Evolutionary conservation across 2,888 invertebrate species (phyloP).

Genomic region (Rhagonycha fulva): DNA sequence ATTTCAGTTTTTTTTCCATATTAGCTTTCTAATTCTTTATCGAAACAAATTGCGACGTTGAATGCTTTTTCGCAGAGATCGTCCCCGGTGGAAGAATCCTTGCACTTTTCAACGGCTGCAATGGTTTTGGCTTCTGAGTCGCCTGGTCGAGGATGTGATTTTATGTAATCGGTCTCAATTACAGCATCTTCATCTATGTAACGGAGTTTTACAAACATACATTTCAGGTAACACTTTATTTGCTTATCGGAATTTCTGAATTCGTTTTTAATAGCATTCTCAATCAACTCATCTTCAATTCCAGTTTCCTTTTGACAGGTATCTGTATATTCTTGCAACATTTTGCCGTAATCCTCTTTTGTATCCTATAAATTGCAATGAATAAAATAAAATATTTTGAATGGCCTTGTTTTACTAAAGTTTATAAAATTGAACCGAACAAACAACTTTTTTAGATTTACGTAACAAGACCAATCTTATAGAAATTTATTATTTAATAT

Average conservation of each 20-base stretch:
- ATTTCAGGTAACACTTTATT: constrained; percentile 57
- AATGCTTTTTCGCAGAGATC: constrained; percentile 42
- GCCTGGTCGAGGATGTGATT: constrained; percentile 53
- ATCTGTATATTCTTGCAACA: constrained; percentile 22
- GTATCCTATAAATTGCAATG: not conserved
- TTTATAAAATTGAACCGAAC: too few species aligned
- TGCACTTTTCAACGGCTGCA: constrained; percentile 54
- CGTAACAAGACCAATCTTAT: not conserved
- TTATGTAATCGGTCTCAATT: constrained; percentile 42
- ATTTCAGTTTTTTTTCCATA: not conserved
- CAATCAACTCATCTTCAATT: not conserved
- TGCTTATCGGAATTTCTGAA: constrained; percentile 51
- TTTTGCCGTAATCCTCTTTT: not conserved
- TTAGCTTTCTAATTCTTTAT: constrained; percentile 17
- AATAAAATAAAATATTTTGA: not conserved
- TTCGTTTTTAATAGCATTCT: not conserved
- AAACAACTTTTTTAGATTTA: too few species aligned
- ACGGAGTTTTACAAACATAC: constrained; percentile 57
- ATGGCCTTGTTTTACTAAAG: too few species aligned
- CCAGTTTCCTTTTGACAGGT: constrained; percentile 27
- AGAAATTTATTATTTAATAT: not conserved
- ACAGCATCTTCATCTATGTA: constrained; percentile 48
- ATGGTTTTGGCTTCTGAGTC: constrained; percentile 51
- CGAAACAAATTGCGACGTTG: constrained; percentile 34
- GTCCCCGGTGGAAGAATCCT: constrained; percentile 46